Base-by-base conservation (phyloP, 1,140 invertebrate species). In the Mycetomoellerius zeteki region DNA sequence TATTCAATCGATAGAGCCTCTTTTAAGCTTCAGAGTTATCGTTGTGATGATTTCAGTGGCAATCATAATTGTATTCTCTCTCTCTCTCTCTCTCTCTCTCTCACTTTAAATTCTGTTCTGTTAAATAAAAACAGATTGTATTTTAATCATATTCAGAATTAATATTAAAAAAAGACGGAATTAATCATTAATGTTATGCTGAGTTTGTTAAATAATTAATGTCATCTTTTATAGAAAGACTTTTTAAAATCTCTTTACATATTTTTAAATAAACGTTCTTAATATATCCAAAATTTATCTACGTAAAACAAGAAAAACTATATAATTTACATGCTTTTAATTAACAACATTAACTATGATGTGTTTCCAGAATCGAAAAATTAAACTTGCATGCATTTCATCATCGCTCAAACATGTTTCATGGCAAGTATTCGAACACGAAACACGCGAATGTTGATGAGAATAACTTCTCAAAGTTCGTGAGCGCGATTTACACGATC, bases 21-120 rank as follows among this genome's bases (percentile, higher is more conserved):
- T 56, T 50, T 37, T 37, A 71, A 37, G 30, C 65, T 19, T 24
- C 47, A 19, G 21, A 14, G 30, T 81, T 71, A 72, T 56, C 65
- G 21, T 33, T 56, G 16, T n/a, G 30, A 56, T 43, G 65, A 21
- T 81, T 81, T 56, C 37, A 54, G 21, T 16, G 16, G 4, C 33
- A 56, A 81, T 81, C 64, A 24, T 27, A 81, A 81, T 71, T 71
- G 21, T 27, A 56, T 71, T 72, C n/a, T n/a, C n/a, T n/a, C n/a
- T n/a, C n/a, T n/a, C n/a, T n/a, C n/a, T n/a, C n/a, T n/a, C n/a
- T n/a, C n/a, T n/a, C n/a, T n/a, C n/a, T n/a, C n/a, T n/a, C n/a
- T n/a, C 47, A 52, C 3, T 43, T 43, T 69, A 80, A 80, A n/a
- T n/a, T 33, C n/a, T 16, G 30, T 19, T 43, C 16, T 24, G 43